Evolutionary conservation across 2,888 invertebrate genomes (phyloP), one percentile per base, ranked within the genome.

Genomic region (Mythimna impura): DNA sequence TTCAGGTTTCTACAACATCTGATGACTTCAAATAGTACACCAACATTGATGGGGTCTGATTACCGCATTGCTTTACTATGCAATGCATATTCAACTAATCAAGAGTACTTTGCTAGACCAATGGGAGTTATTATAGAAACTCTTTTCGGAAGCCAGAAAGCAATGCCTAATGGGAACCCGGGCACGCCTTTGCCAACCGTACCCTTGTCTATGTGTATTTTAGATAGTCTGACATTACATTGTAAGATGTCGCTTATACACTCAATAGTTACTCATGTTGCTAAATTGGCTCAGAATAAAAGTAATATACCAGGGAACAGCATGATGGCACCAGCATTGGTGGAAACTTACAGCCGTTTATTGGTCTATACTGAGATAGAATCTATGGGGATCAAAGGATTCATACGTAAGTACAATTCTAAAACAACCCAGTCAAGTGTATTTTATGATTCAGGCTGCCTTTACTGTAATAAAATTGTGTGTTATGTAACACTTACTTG

Each of bases 321-420:
- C 71, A 96, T 95, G 93, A 96, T 98, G 90, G 98, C 99, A 0
- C 99, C 99, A 0, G 99, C 99, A 0, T 94, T 99, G 1, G 98
- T 99, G 0, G 99, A 99, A 94, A 99, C 99, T 0, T 99, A 99
- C 95, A 98, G 99, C 74, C 97, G 99, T 66, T 95, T 99, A 22
- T 94, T 99, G 67, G 99, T 99, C 0, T 99, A 99, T 90, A 99
- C 99, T 12, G 99, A 99, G 96, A 99, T 99, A 70, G 99, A 99
- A 93, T 99, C 99, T 22, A 96, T 99, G 66, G 99, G 99, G 47
- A 99, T 99, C 79, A 99, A 99, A 95, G 99, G 99, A 68, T 99
- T 99, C 92, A 98, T 99, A 85, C 98, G 99, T 98, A 93, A 97
- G 97, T 96, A 47, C 7, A 34, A 43, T 34, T 43, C 22, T 47